A percentile compares a stretch with the other conserved stretches of the same genome.
phyloP scores from a whole-genome alignment of 2,888 invertebrate genomes.

The Sycophila texana region DNA sequence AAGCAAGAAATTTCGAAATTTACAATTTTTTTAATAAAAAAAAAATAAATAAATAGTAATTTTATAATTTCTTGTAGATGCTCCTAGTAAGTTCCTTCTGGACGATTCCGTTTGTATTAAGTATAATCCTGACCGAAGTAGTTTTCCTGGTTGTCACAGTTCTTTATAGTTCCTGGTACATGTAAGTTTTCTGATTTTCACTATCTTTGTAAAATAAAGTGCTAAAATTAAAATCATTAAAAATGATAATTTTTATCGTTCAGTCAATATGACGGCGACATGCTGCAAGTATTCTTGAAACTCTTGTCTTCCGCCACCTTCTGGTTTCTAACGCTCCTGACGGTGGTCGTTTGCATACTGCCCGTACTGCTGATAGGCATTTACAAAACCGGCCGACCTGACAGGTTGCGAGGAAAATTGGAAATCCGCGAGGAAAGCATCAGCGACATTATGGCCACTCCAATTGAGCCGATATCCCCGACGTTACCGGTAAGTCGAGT shows the following conservation, averaged over 20 bases:
- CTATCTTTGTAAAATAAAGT: too few species aligned
- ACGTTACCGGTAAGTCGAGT: constrained; percentile 33
- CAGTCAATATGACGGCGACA: constrained; percentile 77
- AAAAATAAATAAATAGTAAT: background rate
- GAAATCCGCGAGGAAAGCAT: constrained; percentile 20
- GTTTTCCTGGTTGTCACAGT: constrained; percentile 78
- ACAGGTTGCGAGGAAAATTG: constrained; percentile 58
- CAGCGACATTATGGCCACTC: constrained; percentile 25
- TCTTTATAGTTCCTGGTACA: constrained; percentile 78
- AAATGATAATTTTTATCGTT: background rate
- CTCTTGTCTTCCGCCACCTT: constrained; percentile 79
- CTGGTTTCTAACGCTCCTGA: constrained; percentile 79
- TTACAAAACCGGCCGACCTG: constrained; percentile 62
- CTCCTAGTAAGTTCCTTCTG: constrained; percentile 78
- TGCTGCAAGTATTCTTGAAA: constrained; percentile 80
- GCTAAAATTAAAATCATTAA: background rate
- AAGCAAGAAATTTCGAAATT: constrained; percentile 2
- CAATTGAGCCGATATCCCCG: constrained; percentile 23
- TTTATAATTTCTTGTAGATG: constrained; percentile 63
- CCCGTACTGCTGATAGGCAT: constrained; percentile 77
- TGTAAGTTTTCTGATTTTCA: constrained; percentile 77
- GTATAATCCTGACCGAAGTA: constrained; percentile 78
- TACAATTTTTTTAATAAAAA: background rate
- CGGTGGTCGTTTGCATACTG: constrained; percentile 77
- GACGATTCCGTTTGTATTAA: constrained; percentile 79